Conservation (phyloP, 1,140 invertebrate genomes). For the Drosophila insularis region DNA sequence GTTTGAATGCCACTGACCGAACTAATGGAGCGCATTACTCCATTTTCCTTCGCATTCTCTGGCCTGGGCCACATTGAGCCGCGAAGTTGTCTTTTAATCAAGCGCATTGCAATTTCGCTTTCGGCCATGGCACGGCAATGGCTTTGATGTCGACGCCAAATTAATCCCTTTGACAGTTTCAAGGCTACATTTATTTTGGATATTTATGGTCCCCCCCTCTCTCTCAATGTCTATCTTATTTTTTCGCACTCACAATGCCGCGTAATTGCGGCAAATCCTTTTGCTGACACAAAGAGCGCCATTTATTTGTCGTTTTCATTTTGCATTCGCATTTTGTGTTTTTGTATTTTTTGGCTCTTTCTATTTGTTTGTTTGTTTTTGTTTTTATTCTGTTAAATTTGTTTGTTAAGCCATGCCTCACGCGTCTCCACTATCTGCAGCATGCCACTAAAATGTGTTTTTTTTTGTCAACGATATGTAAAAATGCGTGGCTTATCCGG, state of each 20-base stretch:
- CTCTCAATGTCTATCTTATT: neutral
- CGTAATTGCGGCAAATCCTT: constrained; percentile 57
- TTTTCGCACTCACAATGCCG: constrained; percentile 30
- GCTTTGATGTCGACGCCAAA: constrained; percentile 23
- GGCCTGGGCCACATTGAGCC: neutral
- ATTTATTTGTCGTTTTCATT: constrained; percentile 26
- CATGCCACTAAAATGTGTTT: constrained; percentile 17
- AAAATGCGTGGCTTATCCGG: constrained; percentile 63
- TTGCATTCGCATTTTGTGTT: constrained; percentile 42
- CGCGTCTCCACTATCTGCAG: constrained; percentile 11
- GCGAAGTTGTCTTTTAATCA: constrained; percentile 30
- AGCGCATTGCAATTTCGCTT: constrained; percentile 27
- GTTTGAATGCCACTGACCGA: constrained; percentile 10
- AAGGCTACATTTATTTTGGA: constrained; percentile 48
- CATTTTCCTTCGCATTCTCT: neutral
- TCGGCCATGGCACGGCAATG: constrained; percentile 16
- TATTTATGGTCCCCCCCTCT: constrained; percentile 42
- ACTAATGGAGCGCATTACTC: constrained; percentile 27
- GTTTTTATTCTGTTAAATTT: constrained; percentile 34
- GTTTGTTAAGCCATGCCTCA: constrained; percentile 49
- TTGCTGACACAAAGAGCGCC: constrained; percentile 43
- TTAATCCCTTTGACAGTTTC: constrained; percentile 46
- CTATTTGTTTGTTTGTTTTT: neutral
- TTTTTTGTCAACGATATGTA: constrained; percentile 56
- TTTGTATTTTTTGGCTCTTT: neutral